A percentile compares a stretch with the other conserved stretches of the same genome.
Evolutionary conservation across 2,888 invertebrate genomes (phyloP).

Genomic region (Luperina testacea): DNA sequence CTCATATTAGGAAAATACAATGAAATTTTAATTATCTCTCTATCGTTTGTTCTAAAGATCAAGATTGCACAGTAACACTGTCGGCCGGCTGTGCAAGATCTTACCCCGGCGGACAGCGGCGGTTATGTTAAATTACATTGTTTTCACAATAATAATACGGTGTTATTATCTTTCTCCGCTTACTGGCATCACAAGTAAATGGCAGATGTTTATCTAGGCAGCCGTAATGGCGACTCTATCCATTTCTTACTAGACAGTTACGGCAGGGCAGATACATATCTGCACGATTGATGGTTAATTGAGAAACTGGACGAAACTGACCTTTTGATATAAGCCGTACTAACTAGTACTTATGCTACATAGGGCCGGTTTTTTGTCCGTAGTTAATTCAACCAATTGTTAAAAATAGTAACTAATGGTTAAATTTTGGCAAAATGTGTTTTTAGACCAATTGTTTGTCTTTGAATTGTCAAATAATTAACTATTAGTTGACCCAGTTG

Average conservation of each 20-base stretch:
- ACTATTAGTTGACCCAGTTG: no score
- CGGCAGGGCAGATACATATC: constrained; percentile 35
- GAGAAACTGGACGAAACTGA: constrained; percentile 17
- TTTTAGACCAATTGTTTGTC: no score
- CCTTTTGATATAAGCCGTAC: constrained; percentile 11
- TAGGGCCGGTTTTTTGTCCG: not conserved
- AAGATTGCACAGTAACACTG: not conserved
- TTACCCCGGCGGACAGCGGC: constrained; percentile 22
- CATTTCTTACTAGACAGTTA: constrained; percentile 32
- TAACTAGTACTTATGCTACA: not conserved
- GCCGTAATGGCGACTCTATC: constrained; percentile 23
- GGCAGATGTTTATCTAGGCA: constrained; percentile 51
- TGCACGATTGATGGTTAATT: constrained; percentile 29
- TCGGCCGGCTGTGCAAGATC: constrained; percentile 18
- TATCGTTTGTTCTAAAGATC: not conserved
- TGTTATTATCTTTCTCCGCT: constrained; percentile 57
- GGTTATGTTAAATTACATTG: constrained; percentile 62
- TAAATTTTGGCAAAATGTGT: no score
- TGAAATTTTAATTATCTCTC: not conserved
- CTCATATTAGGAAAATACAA: not conserved
- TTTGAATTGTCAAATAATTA: no score
- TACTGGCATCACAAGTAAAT: constrained; percentile 51
- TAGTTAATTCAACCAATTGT: no score
- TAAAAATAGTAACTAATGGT: no score
- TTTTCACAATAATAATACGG: constrained; percentile 59